Evolutionary conservation across 2,797 vertebrate species (phyloP), one percentile per base, ranked within the genome.

Genomic region (Melanotaenia pygmaea): DNA sequence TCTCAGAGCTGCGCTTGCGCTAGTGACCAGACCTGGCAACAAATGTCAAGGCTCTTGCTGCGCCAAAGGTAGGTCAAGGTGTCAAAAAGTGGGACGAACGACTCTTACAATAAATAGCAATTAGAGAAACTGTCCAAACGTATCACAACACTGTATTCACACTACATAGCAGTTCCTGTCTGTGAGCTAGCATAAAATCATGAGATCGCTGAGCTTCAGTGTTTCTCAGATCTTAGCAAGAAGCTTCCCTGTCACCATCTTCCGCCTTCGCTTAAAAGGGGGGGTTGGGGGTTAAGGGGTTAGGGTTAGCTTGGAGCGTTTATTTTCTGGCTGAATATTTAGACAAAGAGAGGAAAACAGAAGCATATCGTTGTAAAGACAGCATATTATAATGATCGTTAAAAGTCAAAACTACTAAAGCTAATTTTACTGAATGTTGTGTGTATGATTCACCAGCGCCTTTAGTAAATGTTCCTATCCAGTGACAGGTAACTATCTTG

Each of bases 201-300:
- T 16, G 11, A 64, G 14, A 65, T 18, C 24, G 18, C 18, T 13
- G 24, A 53, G 13, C 58, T 28, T 28, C n/a, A 22, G 28, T 57
- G 4, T 28, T 20, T 1, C 9, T 67, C 5, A 59, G 4, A 10
- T 0, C 24, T 35, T n/a, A n/a, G 26, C 37, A 30, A 86, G 84
- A 87, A 0, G 1, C 0, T 6, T 76, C 40, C 11, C 56, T 56
- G 57, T 12, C 0, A 4, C 0, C 12, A 5, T 53, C 78, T 80
- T 92, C 91, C 81, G 85, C 0, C 10, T 81, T 83, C 64, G 85
- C 6, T 62, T 35, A 30, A 37, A 35, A 7, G 32, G 32, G 32
- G 32, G 32, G 32, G 4, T 32, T 4, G 30, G 32, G 32, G 32
- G 32, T 32, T 32, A 32, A 7, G 32, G 32, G 32, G 32, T 32